Evolutionary conservation across 2,888 invertebrate genomes (phyloP).

Genomic region (Leucoma salicis): DNA sequence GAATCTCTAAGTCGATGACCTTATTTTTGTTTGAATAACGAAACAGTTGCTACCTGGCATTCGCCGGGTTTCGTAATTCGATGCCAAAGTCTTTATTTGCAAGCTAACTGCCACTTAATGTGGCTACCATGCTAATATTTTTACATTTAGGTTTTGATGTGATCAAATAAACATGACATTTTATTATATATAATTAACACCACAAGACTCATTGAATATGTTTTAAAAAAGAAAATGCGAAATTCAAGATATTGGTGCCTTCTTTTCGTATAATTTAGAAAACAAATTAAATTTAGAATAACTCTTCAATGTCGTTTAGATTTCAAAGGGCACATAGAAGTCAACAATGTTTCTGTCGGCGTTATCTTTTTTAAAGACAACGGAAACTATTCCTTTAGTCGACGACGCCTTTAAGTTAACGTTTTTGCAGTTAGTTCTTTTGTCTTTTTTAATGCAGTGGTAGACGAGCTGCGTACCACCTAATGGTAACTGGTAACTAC

Average conservation of each 20-base stretch:
- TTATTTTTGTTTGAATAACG: constrained; percentile 18
- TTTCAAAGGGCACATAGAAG: constrained; percentile 18
- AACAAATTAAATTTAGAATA: constrained; percentile 23
- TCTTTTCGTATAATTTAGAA: constrained; percentile 10
- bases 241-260: not conserved
- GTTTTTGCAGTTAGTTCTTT: no score
- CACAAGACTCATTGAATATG: not conserved
- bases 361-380: no score
- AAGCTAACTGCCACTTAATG: not conserved
- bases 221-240: not conserved
- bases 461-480: no score
- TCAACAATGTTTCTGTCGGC: no score
- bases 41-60: constrained; percentile 12
- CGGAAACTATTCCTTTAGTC: no score
- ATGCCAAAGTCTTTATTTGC: not conserved
- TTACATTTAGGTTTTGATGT: not conserved
- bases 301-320: constrained; percentile 12
- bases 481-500: no score
- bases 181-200: not conserved
- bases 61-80: constrained; percentile 4
- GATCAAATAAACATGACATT: not conserved
- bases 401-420: no score
- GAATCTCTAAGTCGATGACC: constrained; percentile 17
- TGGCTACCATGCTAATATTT: not conserved
- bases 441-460: no score